Base-by-base conservation (phyloP, 2,113 vertebrate species). In the Tyto alba region DNA sequence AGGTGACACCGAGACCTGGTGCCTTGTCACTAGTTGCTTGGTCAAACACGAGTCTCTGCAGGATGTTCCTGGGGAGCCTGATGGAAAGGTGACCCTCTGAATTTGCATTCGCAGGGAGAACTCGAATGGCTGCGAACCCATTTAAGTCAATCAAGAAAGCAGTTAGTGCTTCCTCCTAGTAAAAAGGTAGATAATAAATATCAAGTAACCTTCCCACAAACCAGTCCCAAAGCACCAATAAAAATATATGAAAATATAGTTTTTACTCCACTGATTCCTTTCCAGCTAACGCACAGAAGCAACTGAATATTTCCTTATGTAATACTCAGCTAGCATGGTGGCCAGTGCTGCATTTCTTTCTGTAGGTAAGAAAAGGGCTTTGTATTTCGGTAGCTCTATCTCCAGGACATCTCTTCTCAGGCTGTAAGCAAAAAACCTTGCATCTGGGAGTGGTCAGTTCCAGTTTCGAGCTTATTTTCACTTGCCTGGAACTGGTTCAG, bases 1-100 rank as follows among this genome's bases (percentile, higher is more conserved):
- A 36, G n/a, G 40, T 2, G 2, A 26, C 1, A 4, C 41, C 0
- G 3, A 36, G 34, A 48, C 17, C 29, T 14, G 4, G 8, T 2
- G 3, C 20, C n/a, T 59, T 16, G 17, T 11, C 7, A 9, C 30
- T 1, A 6, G 9, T 34, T 20, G 30, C 50, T 63, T 27, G 38
- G 52, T 29, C 72, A 53, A 50, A 26, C 34, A 22, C 13, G 26
- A 16, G 5, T 41, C 17, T 64, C 26, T 20, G 11, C 36, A 25
- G 29, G 67, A 50, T 14, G 13, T 11, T 78, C 34, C 16, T 7
- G 36, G 30, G 41, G 38, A 66, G 38, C 62, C 72, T 19, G 14
- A 30, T 2, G 16, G 41, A 74, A 69, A 82, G 41, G 52, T 21
- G 66, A 74, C 52, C 76, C 60, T 36, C n/a, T 22, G 4, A 6